Percentiles rank a stretch among this genome's conserved stretches.
phyloP scores from a whole-genome alignment of 2,888 invertebrate genomes.

The Colletes collaris region DNA sequence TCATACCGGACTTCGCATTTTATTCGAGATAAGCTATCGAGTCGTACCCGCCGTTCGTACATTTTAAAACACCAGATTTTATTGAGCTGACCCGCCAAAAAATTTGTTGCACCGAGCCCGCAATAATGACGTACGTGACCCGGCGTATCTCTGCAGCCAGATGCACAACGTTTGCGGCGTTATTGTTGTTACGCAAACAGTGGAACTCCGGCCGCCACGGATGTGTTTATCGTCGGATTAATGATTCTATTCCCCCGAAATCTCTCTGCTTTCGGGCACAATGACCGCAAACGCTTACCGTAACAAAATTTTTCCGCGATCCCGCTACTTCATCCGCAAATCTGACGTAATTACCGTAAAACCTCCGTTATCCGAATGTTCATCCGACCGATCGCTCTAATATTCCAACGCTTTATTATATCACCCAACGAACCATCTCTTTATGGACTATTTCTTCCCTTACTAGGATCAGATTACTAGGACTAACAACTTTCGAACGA shows the following conservation, averaged over 20 bases:
- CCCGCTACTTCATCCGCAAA: neutral
- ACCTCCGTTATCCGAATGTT: neutral
- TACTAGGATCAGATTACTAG: no score
- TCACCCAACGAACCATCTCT: no score
- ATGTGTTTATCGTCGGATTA: constrained; percentile 70
- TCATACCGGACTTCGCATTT: constrained; percentile 56
- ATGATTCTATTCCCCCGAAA: constrained; percentile 62
- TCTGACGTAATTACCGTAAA: neutral
- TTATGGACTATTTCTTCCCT: no score
- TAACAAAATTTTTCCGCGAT: constrained; percentile 18
- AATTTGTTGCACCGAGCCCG: constrained; percentile 57
- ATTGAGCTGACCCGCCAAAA: constrained; percentile 54
- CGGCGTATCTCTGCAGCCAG: constrained; percentile 68
- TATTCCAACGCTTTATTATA: no score
- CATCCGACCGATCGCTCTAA: no score
- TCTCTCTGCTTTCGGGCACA: constrained; percentile 50
- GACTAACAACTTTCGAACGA: no score
- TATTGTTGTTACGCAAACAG: constrained; percentile 69
- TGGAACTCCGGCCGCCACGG: constrained; percentile 55
- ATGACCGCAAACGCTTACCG: constrained; percentile 22
- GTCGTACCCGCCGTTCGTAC: constrained; percentile 27
- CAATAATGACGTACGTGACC: constrained; percentile 66
- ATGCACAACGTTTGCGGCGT: constrained; percentile 66
- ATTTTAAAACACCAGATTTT: constrained; percentile 59
- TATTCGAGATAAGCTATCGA: constrained; percentile 60